A percentile compares a stretch with the other conserved stretches of the same genome.
These are phyloP conservation scores for Drosophila borborema DNA, from an alignment of 2,888 invertebrate species.

Conservation along the genomic window DNA sequence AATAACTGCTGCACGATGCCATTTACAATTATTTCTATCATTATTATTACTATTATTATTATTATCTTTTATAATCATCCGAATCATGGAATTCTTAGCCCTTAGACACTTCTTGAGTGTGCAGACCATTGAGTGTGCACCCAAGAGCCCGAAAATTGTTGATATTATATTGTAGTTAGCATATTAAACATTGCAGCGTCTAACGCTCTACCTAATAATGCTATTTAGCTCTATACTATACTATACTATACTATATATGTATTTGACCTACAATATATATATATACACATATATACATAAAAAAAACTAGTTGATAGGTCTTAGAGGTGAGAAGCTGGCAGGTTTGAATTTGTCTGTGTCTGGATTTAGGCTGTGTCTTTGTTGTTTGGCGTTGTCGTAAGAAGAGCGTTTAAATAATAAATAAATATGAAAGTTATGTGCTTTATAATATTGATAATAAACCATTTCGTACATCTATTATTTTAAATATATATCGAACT, in stretches of 20 bases:
- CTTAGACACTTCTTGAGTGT: conserved; percentile 35
- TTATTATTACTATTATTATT: conserved; percentile 12
- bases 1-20: conserved; percentile 65
- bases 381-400: conserved; percentile 75
- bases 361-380: conserved; percentile 78
- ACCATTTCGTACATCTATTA: conserved; percentile 33
- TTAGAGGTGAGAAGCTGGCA: conserved; percentile 65
- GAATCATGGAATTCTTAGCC: conserved; percentile 40
- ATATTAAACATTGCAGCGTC: conserved; percentile 54
- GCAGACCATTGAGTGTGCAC: conserved; percentile 6
- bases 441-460: conserved; percentile 30
- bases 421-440: conserved; percentile 51
- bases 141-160: conserved; percentile 63
- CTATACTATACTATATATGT: conserved; percentile 20
- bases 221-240: conserved; percentile 44
- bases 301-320: conserved; percentile 59
- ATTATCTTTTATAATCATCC: conserved; percentile 16
- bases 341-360: conserved; percentile 62
- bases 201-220: conserved; percentile 52
- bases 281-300: conserved; percentile 22
- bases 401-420: conserved; percentile 66
- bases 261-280: conserved; percentile 30
- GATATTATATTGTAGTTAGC: conserved; percentile 71
- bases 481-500: conserved; percentile 5
- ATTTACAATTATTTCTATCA: conserved; percentile 47